Conservation (phyloP, 2,113 vertebrate species). For the Rhipidura dahli region DNA sequence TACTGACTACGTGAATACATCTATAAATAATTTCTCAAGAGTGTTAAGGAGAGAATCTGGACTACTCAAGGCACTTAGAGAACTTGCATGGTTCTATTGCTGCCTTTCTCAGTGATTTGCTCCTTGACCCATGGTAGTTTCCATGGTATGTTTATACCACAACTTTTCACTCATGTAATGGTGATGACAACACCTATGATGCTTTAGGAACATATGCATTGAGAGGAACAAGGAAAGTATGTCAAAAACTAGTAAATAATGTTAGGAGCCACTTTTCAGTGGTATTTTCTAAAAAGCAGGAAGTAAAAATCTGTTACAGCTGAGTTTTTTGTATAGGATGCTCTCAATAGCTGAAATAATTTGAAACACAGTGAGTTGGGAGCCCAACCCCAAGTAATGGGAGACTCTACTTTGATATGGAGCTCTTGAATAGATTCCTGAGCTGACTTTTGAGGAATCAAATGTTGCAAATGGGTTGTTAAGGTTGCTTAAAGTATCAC, state of each 20-base stretch:
- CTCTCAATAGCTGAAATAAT: neutral
- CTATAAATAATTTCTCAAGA: conserved; percentile 77
- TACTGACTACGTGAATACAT: conserved; percentile 75
- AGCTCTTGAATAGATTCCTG: neutral
- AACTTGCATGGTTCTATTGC: conserved; percentile 47
- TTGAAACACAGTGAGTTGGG: neutral
- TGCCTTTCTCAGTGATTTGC: conserved; percentile 48
- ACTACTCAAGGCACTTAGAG: conserved; percentile 49
- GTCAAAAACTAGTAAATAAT: neutral
- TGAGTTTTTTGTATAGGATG: neutral
- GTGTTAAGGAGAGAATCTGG: conserved; percentile 54
- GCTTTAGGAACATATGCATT: neutral
- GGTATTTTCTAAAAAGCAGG: neutral
- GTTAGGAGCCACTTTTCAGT: neutral
- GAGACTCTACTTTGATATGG: neutral
- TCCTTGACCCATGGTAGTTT: conserved; percentile 18
- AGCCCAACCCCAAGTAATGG: neutral
- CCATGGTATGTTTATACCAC: neutral
- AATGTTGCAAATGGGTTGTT: neutral
- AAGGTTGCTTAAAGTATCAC: neutral
- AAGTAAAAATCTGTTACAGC: neutral
- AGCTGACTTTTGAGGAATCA: neutral
- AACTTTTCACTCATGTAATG: neutral
- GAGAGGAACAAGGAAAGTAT: neutral
- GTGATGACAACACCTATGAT: neutral